Conservation (phyloP, 2,113 vertebrate genomes). For the Phaethon lepturus region DNA sequence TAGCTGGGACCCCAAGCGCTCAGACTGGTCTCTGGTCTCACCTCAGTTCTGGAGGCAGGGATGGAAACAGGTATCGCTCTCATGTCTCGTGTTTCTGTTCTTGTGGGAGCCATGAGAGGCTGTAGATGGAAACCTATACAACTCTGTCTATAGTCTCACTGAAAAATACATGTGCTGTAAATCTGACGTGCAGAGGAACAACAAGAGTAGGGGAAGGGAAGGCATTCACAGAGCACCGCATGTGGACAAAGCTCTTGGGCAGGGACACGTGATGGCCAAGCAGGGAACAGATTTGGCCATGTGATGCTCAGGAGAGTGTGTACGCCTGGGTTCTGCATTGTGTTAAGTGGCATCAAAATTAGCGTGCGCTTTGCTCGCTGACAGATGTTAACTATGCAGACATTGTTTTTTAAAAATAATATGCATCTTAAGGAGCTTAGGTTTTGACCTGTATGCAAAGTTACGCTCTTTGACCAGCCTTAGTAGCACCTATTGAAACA, state of each 20-base stretch:
- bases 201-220: not conserved
- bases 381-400: not conserved
- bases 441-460: not conserved
- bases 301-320: rapidly evolving
- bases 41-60: not conserved
- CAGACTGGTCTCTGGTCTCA: not conserved
- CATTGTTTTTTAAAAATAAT: not conserved
- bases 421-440: not conserved
- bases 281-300: not conserved
- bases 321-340: not conserved
- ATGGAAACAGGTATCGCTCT: not conserved
- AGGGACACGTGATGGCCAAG: not conserved
- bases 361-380: rapidly evolving
- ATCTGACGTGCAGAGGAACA: not conserved
- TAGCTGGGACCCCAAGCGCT: not conserved
- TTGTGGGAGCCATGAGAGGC: not conserved
- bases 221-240: rapidly evolving
- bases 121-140: not conserved
- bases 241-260: not conserved
- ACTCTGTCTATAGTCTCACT: not conserved
- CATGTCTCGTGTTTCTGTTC: not conserved
- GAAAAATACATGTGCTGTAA: rapidly evolving
- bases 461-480: not conserved
- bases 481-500: not conserved
- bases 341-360: not conserved